phyloP scores from a whole-genome alignment of 2,888 invertebrate genomes.

The Leptopilina myrica region DNA sequence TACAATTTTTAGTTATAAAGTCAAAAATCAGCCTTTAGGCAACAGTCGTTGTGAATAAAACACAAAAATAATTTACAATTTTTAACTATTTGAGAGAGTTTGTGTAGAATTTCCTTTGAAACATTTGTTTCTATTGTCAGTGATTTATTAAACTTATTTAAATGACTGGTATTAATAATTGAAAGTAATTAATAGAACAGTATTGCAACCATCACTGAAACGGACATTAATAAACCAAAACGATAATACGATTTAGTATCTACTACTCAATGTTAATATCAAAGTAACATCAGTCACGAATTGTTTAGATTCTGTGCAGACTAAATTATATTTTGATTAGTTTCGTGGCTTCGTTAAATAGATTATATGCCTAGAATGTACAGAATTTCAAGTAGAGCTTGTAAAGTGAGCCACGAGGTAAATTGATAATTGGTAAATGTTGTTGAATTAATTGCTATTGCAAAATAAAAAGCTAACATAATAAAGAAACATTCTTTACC shows the following conservation, averaged over 20 bases:
- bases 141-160: not conserved
- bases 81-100: no score
- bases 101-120: no score
- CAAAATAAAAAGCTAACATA: not conserved
- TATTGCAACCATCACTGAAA: conserved; percentile 45
- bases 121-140: conserved; percentile 40
- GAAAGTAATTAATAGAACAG: conserved; percentile 42
- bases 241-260: conserved; percentile 45
- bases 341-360: not conserved
- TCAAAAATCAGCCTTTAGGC: no score
- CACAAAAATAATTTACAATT: no score
- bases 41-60: no score
- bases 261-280: conserved; percentile 37
- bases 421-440: not conserved
- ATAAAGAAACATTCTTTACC: not conserved
- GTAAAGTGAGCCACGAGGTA: not conserved
- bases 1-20: no score
- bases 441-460: not conserved
- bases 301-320: not conserved
- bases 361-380: not conserved
- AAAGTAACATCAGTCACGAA: not conserved
- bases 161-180: not conserved
- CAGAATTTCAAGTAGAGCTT: not conserved
- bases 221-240: conserved; percentile 47
- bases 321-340: conserved; percentile 23